Evolutionary conservation across 2,797 vertebrate species (phyloP), one percentile per base, ranked within the genome.

Genomic region (Lophotriccus pileatus): DNA sequence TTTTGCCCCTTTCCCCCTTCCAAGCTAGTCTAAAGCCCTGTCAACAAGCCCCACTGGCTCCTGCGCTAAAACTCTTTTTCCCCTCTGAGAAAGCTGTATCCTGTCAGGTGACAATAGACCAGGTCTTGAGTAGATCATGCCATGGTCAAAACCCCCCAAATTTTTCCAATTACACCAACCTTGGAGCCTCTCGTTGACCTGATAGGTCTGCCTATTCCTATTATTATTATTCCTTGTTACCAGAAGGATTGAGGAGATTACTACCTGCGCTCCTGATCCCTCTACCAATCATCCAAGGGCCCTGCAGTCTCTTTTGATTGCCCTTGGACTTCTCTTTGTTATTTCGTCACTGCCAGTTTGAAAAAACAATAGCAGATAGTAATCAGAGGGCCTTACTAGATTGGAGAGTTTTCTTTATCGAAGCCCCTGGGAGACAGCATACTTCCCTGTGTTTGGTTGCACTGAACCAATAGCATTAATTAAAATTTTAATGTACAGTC

Each of bases 401-500:
- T 22, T 44, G 30, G 30, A 64, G 7, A 32, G 10, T 44, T 44
- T n/a, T 64, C 62, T 22, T 24, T n/a, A 44, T 24, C 22, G 14
- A 30, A 44, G 22, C 15, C 30, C 30, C 30, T 64, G 62, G 30
- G 30, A 44, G 30, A 44, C 21, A n/a, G 22, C 22, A 44, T 23
- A 64, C 11, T 64, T 24, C 22, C 41, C 41, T 63, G 60, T n/a
- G 41, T n/a, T 64, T 15, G 37, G 59, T 30, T 37, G 44, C 37
- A 87, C 32, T 55, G 69, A 95, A 85, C 30, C 80, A 90, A 87
- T 69, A 94, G 14, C 63, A 89, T 80, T 62, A 92, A 83, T 53
- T 89, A 91, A 92, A 91, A 89, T 94, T 58, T 92, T 83, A 43
- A 70, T 37, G 37, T 53, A 39, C 66, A 28, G 59, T 91, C 53